Conservation (phyloP, 2,113 vertebrate genomes). For the Guaruba guarouba region DNA sequence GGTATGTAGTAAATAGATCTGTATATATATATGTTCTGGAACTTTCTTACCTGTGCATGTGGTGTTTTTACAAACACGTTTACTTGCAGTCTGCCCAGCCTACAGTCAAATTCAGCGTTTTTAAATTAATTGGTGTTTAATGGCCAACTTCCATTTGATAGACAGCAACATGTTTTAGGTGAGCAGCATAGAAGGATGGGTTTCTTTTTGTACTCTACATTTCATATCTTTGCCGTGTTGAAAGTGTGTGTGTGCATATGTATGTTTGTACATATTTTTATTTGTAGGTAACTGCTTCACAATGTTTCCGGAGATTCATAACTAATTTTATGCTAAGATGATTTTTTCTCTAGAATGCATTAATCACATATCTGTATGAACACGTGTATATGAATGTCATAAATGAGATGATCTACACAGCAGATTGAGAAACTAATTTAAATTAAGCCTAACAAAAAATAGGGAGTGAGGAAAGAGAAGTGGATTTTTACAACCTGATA, state of each 20-base stretch:
- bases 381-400: neutral
- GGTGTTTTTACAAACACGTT: neutral
- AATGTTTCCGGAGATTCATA: neutral
- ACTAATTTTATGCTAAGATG: neutral
- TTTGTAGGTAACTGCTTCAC: neutral
- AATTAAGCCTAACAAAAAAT: neutral
- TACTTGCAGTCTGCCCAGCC: neutral
- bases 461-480: neutral
- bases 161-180: neutral
- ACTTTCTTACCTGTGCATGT: neutral
- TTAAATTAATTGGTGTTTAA: neutral
- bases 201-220: neutral
- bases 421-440: neutral
- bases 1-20: neutral
- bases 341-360: neutral
- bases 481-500: neutral
- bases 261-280: neutral
- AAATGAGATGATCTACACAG: neutral
- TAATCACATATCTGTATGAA: accelerated
- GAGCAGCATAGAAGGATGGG: neutral
- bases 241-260: neutral
- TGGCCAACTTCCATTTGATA: neutral
- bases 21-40: neutral
- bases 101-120: neutral
- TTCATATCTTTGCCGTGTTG: neutral